These are phyloP conservation scores for Phrixothrix hirtus DNA, from an alignment of 2,888 invertebrate species.

Conservation along the genomic window DNA sequence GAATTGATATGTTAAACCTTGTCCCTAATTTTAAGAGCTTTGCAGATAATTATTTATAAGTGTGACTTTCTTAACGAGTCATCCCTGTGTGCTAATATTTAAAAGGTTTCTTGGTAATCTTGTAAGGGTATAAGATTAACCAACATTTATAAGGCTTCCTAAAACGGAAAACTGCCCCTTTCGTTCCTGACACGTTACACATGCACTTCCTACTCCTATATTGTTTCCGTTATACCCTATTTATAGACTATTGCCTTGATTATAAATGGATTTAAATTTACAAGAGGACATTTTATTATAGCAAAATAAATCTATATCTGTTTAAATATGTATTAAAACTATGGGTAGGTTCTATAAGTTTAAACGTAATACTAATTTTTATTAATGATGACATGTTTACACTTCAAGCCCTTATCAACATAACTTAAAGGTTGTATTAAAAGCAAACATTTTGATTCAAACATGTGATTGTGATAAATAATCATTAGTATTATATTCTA, in stretches of 20 bases:
- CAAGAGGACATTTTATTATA: too few species aligned
- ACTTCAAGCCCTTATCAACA: too few species aligned
- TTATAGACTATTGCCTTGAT: background rate
- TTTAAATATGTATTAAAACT: too few species aligned
- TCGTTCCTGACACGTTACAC: constrained; percentile 22
- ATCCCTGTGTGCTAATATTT: constrained; percentile 11
- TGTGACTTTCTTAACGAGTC: constrained; percentile 13
- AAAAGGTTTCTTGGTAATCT: constrained; percentile 49
- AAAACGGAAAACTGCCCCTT: constrained; percentile 42
- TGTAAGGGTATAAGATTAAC: constrained; percentile 46
- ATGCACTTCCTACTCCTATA: constrained; percentile 23
- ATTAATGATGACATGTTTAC: too few species aligned
- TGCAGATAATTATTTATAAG: background rate
- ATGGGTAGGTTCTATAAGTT: too few species aligned
- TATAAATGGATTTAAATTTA: constrained; percentile 2
- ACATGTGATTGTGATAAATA: too few species aligned
- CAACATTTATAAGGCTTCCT: constrained; percentile 43
- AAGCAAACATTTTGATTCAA: too few species aligned
- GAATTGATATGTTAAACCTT: too few species aligned
- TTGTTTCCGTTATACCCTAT: constrained; percentile 6
- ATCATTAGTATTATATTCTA: too few species aligned
- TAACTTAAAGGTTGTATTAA: too few species aligned
- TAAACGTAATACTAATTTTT: too few species aligned
- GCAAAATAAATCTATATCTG: too few species aligned
- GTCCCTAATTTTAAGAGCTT: background rate